Percentiles rank a stretch among this genome's conserved stretches.
These are phyloP conservation scores for Nephrotoma appendiculata DNA, from an alignment of 2,888 invertebrate genomes.

Conservation along the genomic window DNA sequence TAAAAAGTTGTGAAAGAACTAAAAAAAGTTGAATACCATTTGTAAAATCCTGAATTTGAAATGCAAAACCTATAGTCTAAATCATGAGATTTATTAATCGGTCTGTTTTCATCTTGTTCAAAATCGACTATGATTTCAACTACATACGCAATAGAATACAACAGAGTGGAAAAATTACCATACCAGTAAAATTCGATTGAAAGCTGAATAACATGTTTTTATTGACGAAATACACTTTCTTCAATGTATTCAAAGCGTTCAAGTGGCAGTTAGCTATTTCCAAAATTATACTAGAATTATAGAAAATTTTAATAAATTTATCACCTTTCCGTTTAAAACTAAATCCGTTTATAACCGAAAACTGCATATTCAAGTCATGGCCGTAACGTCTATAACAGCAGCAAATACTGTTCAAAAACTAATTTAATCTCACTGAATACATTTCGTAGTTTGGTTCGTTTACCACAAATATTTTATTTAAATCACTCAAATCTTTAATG, in stretches of 20 bases:
- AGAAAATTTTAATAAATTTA: background rate
- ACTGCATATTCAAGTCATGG: background rate
- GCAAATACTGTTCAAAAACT: constrained; percentile 49
- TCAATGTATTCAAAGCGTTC: background rate
- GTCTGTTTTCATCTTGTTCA: background rate
- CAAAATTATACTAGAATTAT: background rate
- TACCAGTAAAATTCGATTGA: constrained; percentile 15
- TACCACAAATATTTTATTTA: no score
- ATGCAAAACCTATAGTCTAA: no score
- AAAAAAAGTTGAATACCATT: no score
- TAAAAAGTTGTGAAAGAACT: no score
- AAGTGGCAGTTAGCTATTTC: background rate
- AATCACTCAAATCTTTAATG: constrained; percentile 19
- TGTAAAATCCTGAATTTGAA: no score
- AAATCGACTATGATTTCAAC: background rate
- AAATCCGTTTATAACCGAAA: background rate
- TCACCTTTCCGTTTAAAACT: background rate
- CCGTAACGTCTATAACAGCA: constrained; percentile 49
- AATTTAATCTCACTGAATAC: constrained; percentile 22
- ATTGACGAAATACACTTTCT: constrained; percentile 7
- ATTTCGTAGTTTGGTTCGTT: constrained; percentile 15
- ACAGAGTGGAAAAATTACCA: constrained; percentile 20
- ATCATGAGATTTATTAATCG: background rate
- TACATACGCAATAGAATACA: constrained; percentile 7
- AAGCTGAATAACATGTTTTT: constrained; percentile 12